Percentiles rank a stretch among this genome's conserved stretches.
phyloP scores from a whole-genome alignment of 2,113 vertebrate species.

The Malurus cyaneus region DNA sequence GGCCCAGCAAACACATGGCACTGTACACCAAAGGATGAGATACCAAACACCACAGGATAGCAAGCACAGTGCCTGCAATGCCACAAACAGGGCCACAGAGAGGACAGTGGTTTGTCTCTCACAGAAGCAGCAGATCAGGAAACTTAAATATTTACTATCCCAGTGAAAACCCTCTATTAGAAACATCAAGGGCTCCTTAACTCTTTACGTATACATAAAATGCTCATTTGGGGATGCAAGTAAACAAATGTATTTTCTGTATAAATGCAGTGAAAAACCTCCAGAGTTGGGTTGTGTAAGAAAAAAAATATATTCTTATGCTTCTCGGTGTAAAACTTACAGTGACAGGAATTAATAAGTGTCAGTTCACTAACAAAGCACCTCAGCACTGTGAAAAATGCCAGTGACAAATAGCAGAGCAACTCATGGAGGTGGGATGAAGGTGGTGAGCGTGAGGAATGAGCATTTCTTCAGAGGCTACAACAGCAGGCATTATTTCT shows the following conservation, averaged over 20 bases:
- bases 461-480: background rate
- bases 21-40: background rate
- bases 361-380: background rate
- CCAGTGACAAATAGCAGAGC: background rate
- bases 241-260: background rate
- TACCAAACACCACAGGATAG: background rate
- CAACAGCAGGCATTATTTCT: background rate
- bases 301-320: background rate
- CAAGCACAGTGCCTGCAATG: background rate
- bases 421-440: background rate
- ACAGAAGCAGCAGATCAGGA: background rate
- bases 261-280: background rate
- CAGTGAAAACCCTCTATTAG: background rate
- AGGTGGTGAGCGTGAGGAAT: background rate
- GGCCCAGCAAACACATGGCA: background rate
- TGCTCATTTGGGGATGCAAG: background rate
- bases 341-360: slow-evolving; percentile 5
- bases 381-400: background rate
- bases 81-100: background rate
- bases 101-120: background rate
- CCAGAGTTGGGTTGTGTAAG: background rate
- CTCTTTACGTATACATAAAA: background rate
- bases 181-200: background rate
- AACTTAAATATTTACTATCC: background rate
- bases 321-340: background rate